A percentile compares a stretch with the other conserved stretches of the same genome.
Evolutionary conservation across 2,113 vertebrate genomes (phyloP).

Genomic region (Hemiprocne comata): DNA sequence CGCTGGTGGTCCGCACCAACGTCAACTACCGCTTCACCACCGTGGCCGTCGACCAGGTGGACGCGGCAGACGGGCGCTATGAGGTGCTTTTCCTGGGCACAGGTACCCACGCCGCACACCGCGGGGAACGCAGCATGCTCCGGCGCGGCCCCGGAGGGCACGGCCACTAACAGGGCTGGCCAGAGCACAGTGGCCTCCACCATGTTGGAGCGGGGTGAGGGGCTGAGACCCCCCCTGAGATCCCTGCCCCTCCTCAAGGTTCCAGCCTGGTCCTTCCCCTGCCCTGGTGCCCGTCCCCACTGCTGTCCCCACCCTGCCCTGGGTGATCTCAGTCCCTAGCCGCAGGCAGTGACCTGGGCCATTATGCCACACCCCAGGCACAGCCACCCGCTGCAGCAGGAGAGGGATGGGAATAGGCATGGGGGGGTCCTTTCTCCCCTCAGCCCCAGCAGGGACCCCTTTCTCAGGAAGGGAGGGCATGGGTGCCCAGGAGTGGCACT

Average conservation of each 20-base stretch:
- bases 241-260: background rate
- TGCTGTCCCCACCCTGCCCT: background rate
- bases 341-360: background rate
- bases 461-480: background rate
- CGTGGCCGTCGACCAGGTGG: slow-evolving; percentile 96
- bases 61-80: slow-evolving; percentile 95
- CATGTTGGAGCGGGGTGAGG: background rate
- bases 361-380: background rate
- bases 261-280: background rate
- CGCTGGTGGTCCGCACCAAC: slow-evolving; percentile 93
- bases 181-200: background rate
- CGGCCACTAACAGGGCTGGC: slow-evolving; percentile 33
- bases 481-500: slow-evolving; percentile 23
- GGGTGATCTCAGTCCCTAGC: background rate
- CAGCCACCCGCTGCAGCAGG: background rate
- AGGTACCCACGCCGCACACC: slow-evolving; percentile 85
- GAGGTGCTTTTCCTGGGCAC: slow-evolving; percentile 99
- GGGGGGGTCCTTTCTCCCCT: background rate
- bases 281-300: accelerated
- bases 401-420: background rate
- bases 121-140: slow-evolving; percentile 69
- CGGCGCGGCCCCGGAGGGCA: slow-evolving; percentile 34
- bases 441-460: background rate
- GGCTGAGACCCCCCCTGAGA: background rate
- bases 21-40: slow-evolving; percentile 97